Base-by-base conservation (phyloP, 2,888 invertebrate genomes). In the Drosophila cracens region DNA sequence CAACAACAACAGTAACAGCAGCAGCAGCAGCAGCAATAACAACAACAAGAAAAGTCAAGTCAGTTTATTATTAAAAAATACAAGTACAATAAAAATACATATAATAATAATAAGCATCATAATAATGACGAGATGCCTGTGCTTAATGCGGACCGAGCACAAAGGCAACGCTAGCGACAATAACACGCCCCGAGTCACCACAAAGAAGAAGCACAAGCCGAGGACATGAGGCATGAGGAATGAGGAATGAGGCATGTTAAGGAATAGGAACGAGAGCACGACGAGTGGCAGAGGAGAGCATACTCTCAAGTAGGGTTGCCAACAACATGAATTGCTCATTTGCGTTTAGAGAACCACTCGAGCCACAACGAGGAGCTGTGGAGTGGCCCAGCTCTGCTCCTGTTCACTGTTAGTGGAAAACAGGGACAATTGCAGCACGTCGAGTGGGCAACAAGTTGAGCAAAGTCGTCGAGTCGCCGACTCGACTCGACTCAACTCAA, bases 241-340 rank as follows among this genome's bases (percentile, higher is more conserved):
- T 33, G 31, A 4, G 46, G 46, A 25, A 46, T 7, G 33, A 4
- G 46, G 46, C 46, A 46, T 7, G 33, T 10, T 46, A 66, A 66
- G 69, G 58, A 75, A 66, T 58, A 51, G 69, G 76, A 79, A 79
- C 62, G 83, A 70, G 81, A 79, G 79, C 83, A 75, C 52, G 48
- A 64, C 78, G 59, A 79, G 76, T 75, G 79, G 38, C 54, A 61
- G 62, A 48, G 33, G 61, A 58, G 62, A 62, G 70, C 57, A 40
- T 46, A 62, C 58, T 54, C 81, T 86, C 74, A 78, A 85, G 83
- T 83, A 85, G 85, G 82, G 83, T 83, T 85, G 83, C 84, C 89
- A 84, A 83, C 85, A 84, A 78, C 89, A 85, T 87, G 87, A 87
- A 89, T 87, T 87, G 87, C 87, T 87, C 87, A 87, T 87, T 87